Base-by-base conservation (phyloP, 1,140 invertebrate genomes). In the Atta colombica region DNA sequence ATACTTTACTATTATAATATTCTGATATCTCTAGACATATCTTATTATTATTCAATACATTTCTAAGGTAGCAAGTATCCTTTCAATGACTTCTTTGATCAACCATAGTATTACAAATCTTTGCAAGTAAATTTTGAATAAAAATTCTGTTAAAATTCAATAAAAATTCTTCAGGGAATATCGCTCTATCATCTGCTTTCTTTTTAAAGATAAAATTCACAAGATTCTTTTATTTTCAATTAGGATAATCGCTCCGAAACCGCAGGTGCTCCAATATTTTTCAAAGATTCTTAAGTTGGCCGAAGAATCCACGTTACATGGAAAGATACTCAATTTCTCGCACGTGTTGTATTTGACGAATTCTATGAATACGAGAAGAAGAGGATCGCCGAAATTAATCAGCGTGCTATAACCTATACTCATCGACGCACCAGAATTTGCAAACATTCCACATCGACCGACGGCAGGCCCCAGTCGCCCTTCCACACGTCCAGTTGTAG, bases 401-500 rank as follows among this genome's bases (percentile, higher is more conserved):
- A 49, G 1, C 14, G 1, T 16, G 8, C 53, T 35, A 78, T 89
- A 89, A 87, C 86, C 84, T 72, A 16, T 69, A 78, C 1, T 3
- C n/a, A n/a, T 25, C 12, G 25, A 69, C 96, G 95, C 96, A 98
- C 98, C 96, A 98, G 94, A 91, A 97, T 96, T 95, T 98, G 96
- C 69, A 98, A 96, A 95, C 97, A 98, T 93, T 97, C 96, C 81
- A 97, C 95, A 96, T 98, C 98, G 87, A 98, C 96, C 49, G 98
- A 98, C 2, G 98, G 97, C 45, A 98, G 94, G 31, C 97, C 97
- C 97, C 97, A 98, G 93, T 98, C 97, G 14, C 97, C 97, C 94
- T 97, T 96, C 97, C 98, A 98, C 89, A 98, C 96, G 94, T 97
- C 96, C 88, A 98, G 93, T 94, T 97, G 84, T 45, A 82, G 63